phyloP scores from a whole-genome alignment of 2,888 invertebrate species.

The Orthosia gothica region DNA sequence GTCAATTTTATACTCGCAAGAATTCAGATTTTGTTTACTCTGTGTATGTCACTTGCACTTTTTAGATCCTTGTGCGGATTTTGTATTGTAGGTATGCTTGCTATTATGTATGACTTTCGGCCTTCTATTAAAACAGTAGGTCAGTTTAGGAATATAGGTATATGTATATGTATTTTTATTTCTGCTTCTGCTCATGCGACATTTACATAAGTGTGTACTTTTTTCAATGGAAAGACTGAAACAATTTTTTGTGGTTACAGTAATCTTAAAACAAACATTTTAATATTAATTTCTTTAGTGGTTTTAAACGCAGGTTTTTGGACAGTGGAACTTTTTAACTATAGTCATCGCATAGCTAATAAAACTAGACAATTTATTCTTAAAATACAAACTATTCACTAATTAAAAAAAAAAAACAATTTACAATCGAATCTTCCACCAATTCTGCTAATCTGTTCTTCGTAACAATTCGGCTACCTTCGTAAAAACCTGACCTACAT shows the following conservation, averaged over 20 bases:
- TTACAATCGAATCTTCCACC: constrained; percentile 12
- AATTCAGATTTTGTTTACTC: constrained; percentile 58
- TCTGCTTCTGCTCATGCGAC: too few relatives aligned
- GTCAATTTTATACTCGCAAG: constrained; percentile 45
- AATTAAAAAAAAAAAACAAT: constrained; percentile 24
- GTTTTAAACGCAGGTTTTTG: too few relatives aligned
- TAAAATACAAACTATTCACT: not conserved
- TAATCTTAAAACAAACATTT: too few relatives aligned
- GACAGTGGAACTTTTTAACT: too few relatives aligned
- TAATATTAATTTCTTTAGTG: too few relatives aligned
- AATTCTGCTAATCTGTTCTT: constrained; percentile 36
- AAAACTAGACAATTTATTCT: not conserved
- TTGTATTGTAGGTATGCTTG: constrained; percentile 22
- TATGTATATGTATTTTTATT: not conserved
- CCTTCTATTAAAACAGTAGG: not conserved
- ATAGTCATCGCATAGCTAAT: not conserved
- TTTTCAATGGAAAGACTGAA: too few relatives aligned
- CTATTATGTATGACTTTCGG: not conserved
- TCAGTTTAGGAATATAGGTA: not conserved
- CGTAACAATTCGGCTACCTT: constrained; percentile 47
- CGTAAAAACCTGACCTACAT: constrained; percentile 69
- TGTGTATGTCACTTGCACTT: constrained; percentile 57
- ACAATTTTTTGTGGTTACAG: too few relatives aligned
- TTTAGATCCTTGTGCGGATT: constrained; percentile 55
- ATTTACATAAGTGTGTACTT: too few relatives aligned